Evolutionary conservation across 2,888 invertebrate species (phyloP).

Genomic region (Patella ulyssiponensis): DNA sequence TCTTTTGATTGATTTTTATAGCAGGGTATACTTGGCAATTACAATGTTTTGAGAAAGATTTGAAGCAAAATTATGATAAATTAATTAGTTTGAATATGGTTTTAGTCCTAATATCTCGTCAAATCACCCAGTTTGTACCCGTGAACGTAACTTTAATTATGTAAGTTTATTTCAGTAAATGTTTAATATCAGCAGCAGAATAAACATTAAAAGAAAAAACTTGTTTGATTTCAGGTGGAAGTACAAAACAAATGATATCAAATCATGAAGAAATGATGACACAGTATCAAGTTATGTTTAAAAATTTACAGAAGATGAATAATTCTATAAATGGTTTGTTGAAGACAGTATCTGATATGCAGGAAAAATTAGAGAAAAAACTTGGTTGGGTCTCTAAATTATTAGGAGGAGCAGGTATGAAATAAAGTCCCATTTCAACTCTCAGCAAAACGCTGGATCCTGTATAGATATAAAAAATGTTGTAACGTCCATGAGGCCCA

Average conservation of each 20-base stretch:
- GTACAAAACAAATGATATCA: slow-evolving; percentile 49
- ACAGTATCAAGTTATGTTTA: slow-evolving; percentile 53
- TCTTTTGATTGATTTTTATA: too few relatives aligned
- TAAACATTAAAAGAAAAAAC: too few relatives aligned
- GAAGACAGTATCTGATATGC: slow-evolving; percentile 52
- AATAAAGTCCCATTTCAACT: not conserved
- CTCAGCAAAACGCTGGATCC: not conserved
- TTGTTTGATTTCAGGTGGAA: slow-evolving; percentile 47
- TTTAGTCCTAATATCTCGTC: too few relatives aligned
- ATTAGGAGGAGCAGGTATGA: slow-evolving; percentile 53
- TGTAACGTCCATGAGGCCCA: too few relatives aligned
- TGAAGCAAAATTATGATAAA: too few relatives aligned
- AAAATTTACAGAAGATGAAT: slow-evolving; percentile 61
- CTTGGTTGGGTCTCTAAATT: slow-evolving; percentile 60
- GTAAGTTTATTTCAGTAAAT: not conserved
- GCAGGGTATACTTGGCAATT: too few relatives aligned
- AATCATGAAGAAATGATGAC: slow-evolving; percentile 53
- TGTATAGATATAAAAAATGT: too few relatives aligned
- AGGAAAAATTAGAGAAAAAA: slow-evolving; percentile 53
- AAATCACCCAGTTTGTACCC: too few relatives aligned
- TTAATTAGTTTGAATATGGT: too few relatives aligned
- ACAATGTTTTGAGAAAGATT: too few relatives aligned
- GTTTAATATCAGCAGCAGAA: too few relatives aligned
- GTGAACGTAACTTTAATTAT: not conserved
- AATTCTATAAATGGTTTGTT: slow-evolving; percentile 54